phyloP scores from a whole-genome alignment of 2,113 vertebrate genomes.

The Neodon shergylaensis region DNA sequence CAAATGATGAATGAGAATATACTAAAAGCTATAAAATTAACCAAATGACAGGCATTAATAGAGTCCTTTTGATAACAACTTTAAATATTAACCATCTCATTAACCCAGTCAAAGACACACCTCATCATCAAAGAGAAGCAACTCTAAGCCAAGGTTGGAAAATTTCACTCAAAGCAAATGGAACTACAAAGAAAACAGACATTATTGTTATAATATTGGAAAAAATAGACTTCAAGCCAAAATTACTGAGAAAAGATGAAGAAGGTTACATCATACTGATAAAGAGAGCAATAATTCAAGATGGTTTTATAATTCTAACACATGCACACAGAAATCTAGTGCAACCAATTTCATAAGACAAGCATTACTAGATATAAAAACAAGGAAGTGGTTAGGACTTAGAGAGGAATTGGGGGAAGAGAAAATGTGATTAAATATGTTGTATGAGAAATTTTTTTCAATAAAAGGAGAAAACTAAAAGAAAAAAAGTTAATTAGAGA shows the following conservation, averaged over 20 bases:
- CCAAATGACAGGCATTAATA: background rate
- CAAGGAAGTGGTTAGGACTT: background rate
- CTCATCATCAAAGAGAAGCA: background rate
- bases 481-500: background rate
- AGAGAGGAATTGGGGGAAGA: background rate
- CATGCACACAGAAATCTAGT: background rate
- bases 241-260: background rate
- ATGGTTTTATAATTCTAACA: background rate
- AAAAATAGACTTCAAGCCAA: background rate
- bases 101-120: background rate
- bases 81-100: background rate
- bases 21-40: background rate
- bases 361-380: background rate
- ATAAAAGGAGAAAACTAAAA: background rate
- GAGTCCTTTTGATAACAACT: background rate
- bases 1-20: background rate
- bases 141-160: background rate
- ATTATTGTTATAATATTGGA: background rate
- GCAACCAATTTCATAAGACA: background rate
- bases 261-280: background rate
- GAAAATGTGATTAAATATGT: background rate
- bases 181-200: background rate
- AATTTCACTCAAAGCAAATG: background rate
- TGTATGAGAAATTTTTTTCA: background rate
- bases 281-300: background rate